Evolutionary conservation across 2,888 invertebrate species (phyloP).

Genomic region (Chalcis sispes): DNA sequence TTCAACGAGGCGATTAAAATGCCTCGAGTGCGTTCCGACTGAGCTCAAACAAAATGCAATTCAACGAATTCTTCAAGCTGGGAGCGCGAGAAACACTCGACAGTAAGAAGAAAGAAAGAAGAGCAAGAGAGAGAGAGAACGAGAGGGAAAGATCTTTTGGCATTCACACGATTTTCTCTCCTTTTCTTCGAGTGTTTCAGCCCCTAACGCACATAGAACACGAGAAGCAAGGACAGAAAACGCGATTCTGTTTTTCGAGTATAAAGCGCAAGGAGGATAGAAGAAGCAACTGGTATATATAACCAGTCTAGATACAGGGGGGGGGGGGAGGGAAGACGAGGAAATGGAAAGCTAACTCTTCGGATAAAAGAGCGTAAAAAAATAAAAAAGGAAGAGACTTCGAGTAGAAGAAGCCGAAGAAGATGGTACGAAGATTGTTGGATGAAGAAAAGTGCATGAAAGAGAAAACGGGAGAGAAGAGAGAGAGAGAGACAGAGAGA

Average conservation of each 20-base stretch:
- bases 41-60: constrained; percentile 43
- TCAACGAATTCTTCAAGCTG: constrained; percentile 29
- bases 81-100: constrained; percentile 5
- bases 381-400: not conserved
- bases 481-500: constrained; percentile 28
- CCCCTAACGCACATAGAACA: not conserved
- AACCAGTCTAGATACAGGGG: not conserved
- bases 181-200: not conserved
- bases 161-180: constrained; percentile 18
- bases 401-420: not conserved
- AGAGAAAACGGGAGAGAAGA: not conserved
- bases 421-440: not conserved
- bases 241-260: not conserved
- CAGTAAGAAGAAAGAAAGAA: not conserved
- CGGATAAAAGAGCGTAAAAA: constrained; percentile 22
- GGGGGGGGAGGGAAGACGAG: constrained; percentile 9
- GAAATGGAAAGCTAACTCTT: not conserved
- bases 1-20: constrained; percentile 37
- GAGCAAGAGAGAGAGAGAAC: not conserved
- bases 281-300: constrained; percentile 34
- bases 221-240: not conserved
- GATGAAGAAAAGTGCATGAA: not conserved
- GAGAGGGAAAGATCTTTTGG: constrained; percentile 13
- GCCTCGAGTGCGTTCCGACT: not conserved
- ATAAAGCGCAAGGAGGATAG: constrained; percentile 10